Percentiles rank a stretch among this genome's conserved stretches.
phyloP scores from a whole-genome alignment of 1,140 invertebrate species.

The Belonocnema kinseyi region DNA sequence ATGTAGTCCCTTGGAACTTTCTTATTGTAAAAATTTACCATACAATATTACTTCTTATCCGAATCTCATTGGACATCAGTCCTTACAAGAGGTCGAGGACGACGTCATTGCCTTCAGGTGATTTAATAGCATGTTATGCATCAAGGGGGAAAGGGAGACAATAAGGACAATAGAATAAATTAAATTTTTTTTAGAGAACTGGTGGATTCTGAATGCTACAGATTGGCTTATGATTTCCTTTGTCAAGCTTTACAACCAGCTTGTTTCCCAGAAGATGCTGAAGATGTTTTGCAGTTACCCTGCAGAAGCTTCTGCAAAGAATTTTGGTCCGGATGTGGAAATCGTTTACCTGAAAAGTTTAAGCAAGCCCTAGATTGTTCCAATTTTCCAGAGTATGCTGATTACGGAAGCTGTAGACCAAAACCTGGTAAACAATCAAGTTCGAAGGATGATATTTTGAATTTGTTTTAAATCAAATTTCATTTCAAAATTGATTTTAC shows the following conservation, averaged over 20 bases:
- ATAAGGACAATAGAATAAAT: no score
- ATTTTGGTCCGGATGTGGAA: slow-evolving; percentile 88
- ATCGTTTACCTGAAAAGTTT: slow-evolving; percentile 82
- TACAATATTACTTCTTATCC: slow-evolving; percentile 91
- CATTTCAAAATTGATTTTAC: slow-evolving; percentile 36
- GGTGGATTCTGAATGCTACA: slow-evolving; percentile 91
- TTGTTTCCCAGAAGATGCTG: slow-evolving; percentile 76
- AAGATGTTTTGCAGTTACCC: slow-evolving; percentile 81
- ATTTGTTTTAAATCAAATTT: no score
- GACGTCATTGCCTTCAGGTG: slow-evolving; percentile 87
- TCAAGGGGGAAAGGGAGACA: no score
- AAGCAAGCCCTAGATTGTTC: slow-evolving; percentile 86
- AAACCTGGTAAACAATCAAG: slow-evolving; percentile 81
- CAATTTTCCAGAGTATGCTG: slow-evolving; percentile 86
- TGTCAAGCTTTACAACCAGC: slow-evolving; percentile 89
- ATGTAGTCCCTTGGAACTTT: slow-evolving; percentile 81
- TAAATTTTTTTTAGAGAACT: slow-evolving; percentile 79
- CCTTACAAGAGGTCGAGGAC: slow-evolving; percentile 81
- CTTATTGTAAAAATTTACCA: slow-evolving; percentile 83
- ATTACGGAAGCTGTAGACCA: slow-evolving; percentile 82
- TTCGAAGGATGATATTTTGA: no score
- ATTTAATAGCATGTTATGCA: neutral
- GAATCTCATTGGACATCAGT: slow-evolving; percentile 83
- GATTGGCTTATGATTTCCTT: slow-evolving; percentile 89
- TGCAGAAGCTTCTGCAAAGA: slow-evolving; percentile 90